Conservation (phyloP, 1,140 invertebrate genomes). For the Pinna nobilis region DNA sequence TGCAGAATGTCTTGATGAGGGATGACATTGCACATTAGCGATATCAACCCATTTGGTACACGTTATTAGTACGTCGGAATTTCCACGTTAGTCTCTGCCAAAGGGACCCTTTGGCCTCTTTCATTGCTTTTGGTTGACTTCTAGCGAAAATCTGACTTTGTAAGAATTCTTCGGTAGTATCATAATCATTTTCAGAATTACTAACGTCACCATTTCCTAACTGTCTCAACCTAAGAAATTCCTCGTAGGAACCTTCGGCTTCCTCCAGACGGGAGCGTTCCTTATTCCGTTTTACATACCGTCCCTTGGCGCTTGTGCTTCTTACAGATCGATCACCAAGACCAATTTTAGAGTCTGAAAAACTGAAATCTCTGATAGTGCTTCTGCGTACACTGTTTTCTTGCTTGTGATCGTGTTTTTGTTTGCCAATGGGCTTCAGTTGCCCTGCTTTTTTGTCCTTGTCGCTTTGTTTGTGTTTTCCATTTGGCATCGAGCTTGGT, state of each 20-base stretch:
- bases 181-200: slow-evolving; percentile 35
- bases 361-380: slow-evolving; percentile 38
- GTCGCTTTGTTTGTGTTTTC: neutral
- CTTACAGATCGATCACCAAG: slow-evolving; percentile 31
- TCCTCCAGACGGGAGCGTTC: slow-evolving; percentile 25
- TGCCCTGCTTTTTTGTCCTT: neutral
- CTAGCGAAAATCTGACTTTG: slow-evolving; percentile 23
- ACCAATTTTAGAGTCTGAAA: slow-evolving; percentile 38
- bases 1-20: neutral
- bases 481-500: neutral
- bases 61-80: slow-evolving; percentile 30
- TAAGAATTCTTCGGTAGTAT: slow-evolving; percentile 24
- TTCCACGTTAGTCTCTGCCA: slow-evolving; percentile 44
- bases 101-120: slow-evolving; percentile 13
- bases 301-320: slow-evolving; percentile 40
- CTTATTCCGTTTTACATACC: slow-evolving; percentile 38
- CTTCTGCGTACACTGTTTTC: slow-evolving; percentile 24
- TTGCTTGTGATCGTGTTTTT: neutral
- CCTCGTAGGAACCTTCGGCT: slow-evolving; percentile 31
- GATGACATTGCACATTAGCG: slow-evolving; percentile 8
- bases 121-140: slow-evolving; percentile 37
- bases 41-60: slow-evolving; percentile 16
- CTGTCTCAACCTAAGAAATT: slow-evolving; percentile 36
- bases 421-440: slow-evolving; percentile 27
- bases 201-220: slow-evolving; percentile 36